Conservation (phyloP, 1,140 invertebrate species). For the Argopecten irradians region DNA sequence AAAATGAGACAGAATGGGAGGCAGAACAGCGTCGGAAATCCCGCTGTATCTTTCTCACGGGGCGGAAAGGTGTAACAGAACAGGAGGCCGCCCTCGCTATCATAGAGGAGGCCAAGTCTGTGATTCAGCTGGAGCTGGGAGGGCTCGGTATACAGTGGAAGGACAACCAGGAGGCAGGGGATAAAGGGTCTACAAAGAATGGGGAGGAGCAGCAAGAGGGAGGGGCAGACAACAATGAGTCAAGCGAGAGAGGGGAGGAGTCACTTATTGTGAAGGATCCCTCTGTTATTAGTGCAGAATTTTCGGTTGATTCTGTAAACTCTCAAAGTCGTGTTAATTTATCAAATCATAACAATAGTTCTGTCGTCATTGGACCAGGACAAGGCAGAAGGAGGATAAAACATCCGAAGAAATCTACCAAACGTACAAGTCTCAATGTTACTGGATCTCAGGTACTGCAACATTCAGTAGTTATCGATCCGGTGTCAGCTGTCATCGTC, state of each 20-base stretch:
- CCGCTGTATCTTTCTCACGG: constrained; percentile 86
- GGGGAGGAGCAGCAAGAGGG: neutral
- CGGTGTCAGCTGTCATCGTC: constrained; percentile 1
- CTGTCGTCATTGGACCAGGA: neutral
- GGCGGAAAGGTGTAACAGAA: constrained; percentile 88
- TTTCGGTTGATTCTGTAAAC: neutral
- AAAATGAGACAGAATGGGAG: constrained; percentile 84
- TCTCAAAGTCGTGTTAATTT: neutral
- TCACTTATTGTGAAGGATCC: neutral
- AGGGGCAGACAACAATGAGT: no score
- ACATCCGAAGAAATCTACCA: neutral
- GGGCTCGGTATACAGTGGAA: constrained; percentile 69
- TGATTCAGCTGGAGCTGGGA: constrained; percentile 73
- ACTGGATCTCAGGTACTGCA: neutral
- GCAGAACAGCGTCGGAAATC: constrained; percentile 81
- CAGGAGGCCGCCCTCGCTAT: constrained; percentile 88
- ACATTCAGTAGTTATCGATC: constrained; percentile 44
- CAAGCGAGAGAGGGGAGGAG: neutral
- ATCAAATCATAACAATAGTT: neutral
- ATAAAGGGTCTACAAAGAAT: neutral
- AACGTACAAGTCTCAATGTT: neutral
- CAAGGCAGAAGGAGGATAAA: neutral
- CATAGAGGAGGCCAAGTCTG: constrained; percentile 86
- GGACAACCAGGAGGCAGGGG: neutral
- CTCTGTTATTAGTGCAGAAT: neutral